phyloP scores from a whole-genome alignment of 1,140 invertebrate species.

The Hylyphantes graminicola region DNA sequence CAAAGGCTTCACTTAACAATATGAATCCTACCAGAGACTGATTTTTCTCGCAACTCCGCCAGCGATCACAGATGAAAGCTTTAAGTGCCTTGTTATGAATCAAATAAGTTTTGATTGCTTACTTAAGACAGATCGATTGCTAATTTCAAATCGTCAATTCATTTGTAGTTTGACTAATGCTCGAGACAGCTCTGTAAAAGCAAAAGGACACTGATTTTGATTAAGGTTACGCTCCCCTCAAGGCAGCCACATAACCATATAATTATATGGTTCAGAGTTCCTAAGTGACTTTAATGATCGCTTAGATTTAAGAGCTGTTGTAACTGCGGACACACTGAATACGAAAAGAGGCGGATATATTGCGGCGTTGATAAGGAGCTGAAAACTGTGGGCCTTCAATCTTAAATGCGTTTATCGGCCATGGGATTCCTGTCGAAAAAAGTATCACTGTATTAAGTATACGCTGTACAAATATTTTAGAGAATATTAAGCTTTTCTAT shows the following conservation, averaged over 20 bases:
- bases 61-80: constrained; percentile 14
- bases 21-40: constrained; percentile 29
- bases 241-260: background rate
- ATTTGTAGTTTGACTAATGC: background rate
- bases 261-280: background rate
- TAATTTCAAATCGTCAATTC: background rate
- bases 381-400: no score
- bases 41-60: background rate
- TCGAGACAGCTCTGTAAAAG: background rate
- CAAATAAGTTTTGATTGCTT: constrained; percentile 47
- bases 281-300: constrained; percentile 9
- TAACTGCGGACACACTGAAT: background rate
- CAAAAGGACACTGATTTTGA: background rate
- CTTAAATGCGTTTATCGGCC: no score
- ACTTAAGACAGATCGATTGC: constrained; percentile 11
- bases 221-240: background rate
- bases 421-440: no score
- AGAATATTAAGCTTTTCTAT: no score
- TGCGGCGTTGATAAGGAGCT: no score
- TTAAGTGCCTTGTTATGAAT: constrained; percentile 1
- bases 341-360: background rate
- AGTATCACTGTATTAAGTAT: no score
- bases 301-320: constrained; percentile 1
- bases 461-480: no score
- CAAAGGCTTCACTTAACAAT: constrained; percentile 11